These are phyloP conservation scores for Deroptyus accipitrinus DNA, from an alignment of 2,113 vertebrate species.

Conservation along the genomic window DNA sequence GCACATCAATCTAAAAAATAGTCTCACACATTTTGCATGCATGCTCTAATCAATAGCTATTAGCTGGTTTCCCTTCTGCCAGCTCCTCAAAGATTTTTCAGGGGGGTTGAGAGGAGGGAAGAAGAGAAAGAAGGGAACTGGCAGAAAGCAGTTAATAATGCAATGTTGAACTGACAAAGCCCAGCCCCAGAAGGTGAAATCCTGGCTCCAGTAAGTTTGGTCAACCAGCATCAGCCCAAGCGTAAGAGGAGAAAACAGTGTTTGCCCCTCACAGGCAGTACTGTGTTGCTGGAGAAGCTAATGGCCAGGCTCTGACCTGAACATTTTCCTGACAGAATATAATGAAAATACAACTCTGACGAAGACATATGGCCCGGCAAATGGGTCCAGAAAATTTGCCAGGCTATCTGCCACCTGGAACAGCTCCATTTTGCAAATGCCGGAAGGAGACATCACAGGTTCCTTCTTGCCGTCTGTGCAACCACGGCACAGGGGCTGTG, in stretches of 20 bases:
- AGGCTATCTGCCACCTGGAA: conserved; percentile 53
- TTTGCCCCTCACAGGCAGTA: background rate
- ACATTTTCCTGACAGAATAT: background rate
- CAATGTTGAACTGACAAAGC: background rate
- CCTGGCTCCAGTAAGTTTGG: background rate
- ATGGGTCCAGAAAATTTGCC: conserved; percentile 37
- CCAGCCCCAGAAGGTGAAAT: background rate
- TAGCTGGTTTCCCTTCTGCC: background rate
- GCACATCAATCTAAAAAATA: background rate
- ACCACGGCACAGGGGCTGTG: background rate
- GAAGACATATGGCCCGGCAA: conserved; percentile 26
- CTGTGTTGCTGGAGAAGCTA: background rate
- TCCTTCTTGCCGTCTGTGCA: background rate
- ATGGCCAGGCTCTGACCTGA: background rate
- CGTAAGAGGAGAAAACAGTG: background rate
- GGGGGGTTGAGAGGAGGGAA: background rate
- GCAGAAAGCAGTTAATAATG: background rate
- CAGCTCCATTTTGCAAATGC: background rate
- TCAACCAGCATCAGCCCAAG: background rate
- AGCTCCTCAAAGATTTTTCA: background rate
- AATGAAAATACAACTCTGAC: background rate
- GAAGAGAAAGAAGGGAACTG: background rate
- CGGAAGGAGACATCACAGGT: background rate
- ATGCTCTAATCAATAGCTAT: background rate
- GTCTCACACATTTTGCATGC: background rate